Evolutionary conservation across 2,888 invertebrate species (phyloP), one percentile per base, ranked within the genome.

Genomic region (Pasiphila rectangulata): DNA sequence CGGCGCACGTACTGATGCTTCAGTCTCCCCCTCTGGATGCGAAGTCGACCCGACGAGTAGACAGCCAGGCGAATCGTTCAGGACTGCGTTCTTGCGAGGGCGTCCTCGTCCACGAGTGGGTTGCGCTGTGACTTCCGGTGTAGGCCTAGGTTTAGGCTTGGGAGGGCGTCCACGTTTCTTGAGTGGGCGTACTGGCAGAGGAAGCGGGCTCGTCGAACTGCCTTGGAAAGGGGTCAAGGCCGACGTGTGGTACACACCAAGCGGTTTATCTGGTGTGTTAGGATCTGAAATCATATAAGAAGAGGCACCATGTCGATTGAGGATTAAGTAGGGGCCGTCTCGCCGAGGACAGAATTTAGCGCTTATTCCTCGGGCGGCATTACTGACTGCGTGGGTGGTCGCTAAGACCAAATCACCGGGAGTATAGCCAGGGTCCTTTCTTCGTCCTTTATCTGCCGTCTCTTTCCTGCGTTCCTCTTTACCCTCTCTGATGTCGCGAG

Each of bases 391-490:
- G 9, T 23, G 23, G 9, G 23, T 23, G 9, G 23, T 9, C 1
- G 23, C 7, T 7, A 23, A 9, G 3, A 23, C 23, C 9, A 23
- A 7, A 3, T 23, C 23, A 3, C 23, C 23, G 3, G 23, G 27
- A 4, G 32, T 12, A 16, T 52, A 56, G 4, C 25, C 19, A 12
- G 54, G 45, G 7, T 34, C 25, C 1, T 19, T 7, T 9, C 53
- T 27, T 0, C 56, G 32, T 3, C 7, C n/a, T 2, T 47, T 30
- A 16, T 59, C 56, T 3, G 16, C 39, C 3, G 6, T 4, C 2
- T 43, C 40, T 21, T 59, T 56, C 16, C 53, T 38, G 9, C 12
- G 10, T 36, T 57, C 54, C 30, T 53, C 54, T 15, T 53, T 51
- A 15, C 12, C 36, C 23, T 53, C 56, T 15, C 50, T 46, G 1